Evolutionary conservation across 1,140 invertebrate genomes (phyloP).

Genomic region (Parasteatoda tepidariorum): DNA sequence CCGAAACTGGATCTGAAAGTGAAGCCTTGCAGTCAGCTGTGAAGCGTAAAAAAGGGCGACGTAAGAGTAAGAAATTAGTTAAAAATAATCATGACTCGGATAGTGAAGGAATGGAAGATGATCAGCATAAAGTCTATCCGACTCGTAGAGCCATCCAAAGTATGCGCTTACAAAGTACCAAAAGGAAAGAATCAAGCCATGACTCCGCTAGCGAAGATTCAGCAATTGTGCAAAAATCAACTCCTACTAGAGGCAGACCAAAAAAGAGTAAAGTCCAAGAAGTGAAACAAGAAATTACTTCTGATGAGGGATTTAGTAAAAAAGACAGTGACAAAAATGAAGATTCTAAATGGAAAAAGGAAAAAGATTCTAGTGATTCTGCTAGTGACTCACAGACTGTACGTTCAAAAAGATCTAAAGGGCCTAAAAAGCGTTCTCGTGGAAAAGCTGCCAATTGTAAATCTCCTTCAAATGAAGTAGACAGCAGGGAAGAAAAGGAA

Average conservation of each 20-base stretch:
- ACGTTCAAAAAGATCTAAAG: constrained; percentile 1
- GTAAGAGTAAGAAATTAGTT: neutral
- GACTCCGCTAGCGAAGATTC: constrained; percentile 52
- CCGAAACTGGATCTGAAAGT: constrained; percentile 42
- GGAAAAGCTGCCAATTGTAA: neutral
- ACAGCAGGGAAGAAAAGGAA: constrained; percentile 69
- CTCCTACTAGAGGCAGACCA: neutral
- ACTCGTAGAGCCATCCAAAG: constrained; percentile 24
- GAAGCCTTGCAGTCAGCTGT: neutral
- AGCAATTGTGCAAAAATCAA: neutral
- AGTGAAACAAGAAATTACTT: constrained; percentile 1
- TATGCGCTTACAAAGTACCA: constrained; percentile 8
- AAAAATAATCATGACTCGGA: constrained; percentile 25
- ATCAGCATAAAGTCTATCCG: constrained; percentile 34
- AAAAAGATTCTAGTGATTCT: constrained; percentile 43
- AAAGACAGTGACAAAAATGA: constrained; percentile 11
- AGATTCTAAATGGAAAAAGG: constrained; percentile 31
- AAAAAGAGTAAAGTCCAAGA: constrained; percentile 4
- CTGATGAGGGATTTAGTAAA: constrained; percentile 13
- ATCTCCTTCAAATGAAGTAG: neutral
- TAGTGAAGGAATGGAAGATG: constrained; percentile 38
- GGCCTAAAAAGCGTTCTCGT: constrained; percentile 32
- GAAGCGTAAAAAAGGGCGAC: constrained; percentile 2
- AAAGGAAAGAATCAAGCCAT: constrained; percentile 41
- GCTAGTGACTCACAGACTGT: constrained; percentile 28